phyloP scores from a whole-genome alignment of 2,113 vertebrate genomes.

The Oncorhynchus tshawytscha region DNA sequence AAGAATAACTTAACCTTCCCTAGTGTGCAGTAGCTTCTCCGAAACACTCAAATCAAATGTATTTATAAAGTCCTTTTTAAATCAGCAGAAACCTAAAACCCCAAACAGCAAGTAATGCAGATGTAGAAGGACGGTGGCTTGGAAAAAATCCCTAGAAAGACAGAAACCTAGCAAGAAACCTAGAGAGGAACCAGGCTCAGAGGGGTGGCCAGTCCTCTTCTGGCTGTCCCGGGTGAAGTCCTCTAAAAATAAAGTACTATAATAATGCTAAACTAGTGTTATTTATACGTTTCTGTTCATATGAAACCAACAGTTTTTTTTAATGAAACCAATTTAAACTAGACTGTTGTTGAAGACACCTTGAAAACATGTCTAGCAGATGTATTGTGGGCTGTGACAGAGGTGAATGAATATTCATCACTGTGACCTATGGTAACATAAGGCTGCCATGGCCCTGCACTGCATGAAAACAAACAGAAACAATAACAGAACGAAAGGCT shows the following conservation, averaged over 20 bases:
- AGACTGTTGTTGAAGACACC: conserved; percentile 39
- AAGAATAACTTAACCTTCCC: too few species aligned
- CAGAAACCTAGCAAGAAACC: too few species aligned
- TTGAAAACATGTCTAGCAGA: conserved; percentile 60
- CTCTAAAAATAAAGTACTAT: neutral
- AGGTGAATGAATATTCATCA: conserved; percentile 79
- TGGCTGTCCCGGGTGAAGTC: neutral
- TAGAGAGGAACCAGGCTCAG: neutral
- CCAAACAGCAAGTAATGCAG: too few species aligned
- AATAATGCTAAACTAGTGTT: too few species aligned
- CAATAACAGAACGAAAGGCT: neutral
- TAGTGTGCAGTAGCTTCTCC: too few species aligned
- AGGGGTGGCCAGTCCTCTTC: neutral
- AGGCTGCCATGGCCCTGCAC: conserved; percentile 27
- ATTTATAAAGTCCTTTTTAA: too few species aligned
- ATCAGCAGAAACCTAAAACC: too few species aligned
- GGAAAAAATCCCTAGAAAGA: too few species aligned
- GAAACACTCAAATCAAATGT: too few species aligned
- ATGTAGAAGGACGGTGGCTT: too few species aligned
- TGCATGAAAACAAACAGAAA: conserved; percentile 33
- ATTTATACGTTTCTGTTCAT: conserved; percentile 65
- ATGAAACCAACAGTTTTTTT: conserved; percentile 56
- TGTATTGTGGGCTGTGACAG: conserved; percentile 57
- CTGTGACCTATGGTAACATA: conserved; percentile 74
- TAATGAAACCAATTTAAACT: conserved; percentile 20